Conservation (phyloP, 2,113 vertebrate species). For the Thinocorus orbignyianus region DNA sequence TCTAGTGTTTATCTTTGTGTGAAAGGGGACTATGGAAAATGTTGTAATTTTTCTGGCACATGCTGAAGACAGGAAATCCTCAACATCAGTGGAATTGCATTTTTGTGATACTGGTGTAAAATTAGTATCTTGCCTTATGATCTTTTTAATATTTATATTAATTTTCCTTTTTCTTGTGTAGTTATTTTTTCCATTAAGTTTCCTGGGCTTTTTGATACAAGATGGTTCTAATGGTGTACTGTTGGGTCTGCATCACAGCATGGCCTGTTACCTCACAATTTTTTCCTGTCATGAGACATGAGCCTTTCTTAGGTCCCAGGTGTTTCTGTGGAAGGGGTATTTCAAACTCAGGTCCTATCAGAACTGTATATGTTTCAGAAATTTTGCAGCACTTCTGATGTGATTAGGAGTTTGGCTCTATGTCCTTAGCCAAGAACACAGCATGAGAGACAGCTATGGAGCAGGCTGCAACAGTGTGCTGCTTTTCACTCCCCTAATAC, state of each 20-base stretch:
- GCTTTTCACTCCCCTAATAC: not conserved
- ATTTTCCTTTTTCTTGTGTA: not conserved
- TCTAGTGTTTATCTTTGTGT: not conserved
- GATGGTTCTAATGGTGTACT: not conserved
- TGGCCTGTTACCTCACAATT: not conserved
- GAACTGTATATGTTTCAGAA: not conserved
- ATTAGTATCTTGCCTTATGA: not conserved
- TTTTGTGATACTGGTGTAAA: not conserved
- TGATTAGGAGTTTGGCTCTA: not conserved
- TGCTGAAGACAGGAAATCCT: not conserved
- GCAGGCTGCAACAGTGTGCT: not conserved
- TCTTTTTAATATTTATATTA: not conserved
- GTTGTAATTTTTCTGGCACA: not conserved
- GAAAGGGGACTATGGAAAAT: not conserved
- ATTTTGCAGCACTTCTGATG: not conserved
- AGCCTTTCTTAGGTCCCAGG: too few relatives aligned
- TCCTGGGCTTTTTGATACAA: not conserved
- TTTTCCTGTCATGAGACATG: not conserved
- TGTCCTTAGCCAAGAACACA: not conserved
- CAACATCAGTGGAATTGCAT: not conserved
- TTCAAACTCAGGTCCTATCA: not conserved
- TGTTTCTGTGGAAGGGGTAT: not conserved
- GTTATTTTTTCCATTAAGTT: not conserved
- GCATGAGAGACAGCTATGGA: not conserved
- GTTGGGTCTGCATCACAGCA: not conserved